Percentiles rank a stretch among this genome's conserved stretches.
Conservation (phyloP, 2,888 invertebrate species). For the Anoplius nigerrimus region DNA sequence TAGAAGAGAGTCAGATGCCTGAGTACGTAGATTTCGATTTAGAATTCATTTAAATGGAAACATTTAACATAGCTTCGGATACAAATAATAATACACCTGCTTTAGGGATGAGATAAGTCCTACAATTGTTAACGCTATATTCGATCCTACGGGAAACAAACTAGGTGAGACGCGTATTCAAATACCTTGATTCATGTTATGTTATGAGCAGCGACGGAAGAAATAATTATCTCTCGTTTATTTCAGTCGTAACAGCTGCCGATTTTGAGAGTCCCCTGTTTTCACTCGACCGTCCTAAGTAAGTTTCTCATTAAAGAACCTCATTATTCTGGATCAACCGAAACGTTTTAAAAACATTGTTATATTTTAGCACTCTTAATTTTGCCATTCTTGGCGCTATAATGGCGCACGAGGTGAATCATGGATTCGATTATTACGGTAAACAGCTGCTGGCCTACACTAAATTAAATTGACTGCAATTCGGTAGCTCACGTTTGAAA, state of each 20-base stretch:
- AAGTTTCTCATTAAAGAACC: constrained; percentile 36
- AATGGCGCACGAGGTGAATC: constrained; percentile 26
- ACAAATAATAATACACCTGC: constrained; percentile 4
- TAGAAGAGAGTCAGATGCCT: no score
- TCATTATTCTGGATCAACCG: not conserved
- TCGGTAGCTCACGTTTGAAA: no score
- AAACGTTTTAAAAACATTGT: not conserved
- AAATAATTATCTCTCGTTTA: no score
- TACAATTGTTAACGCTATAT: no score
- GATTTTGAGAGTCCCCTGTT: constrained; percentile 47
- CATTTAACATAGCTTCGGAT: no score
- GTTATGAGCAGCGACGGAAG: no score
- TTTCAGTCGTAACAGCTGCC: constrained; percentile 43
- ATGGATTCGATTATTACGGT: constrained; percentile 23
- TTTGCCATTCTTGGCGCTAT: constrained; percentile 19
- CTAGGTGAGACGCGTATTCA: no score
- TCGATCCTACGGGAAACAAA: constrained; percentile 60
- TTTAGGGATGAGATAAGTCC: no score
- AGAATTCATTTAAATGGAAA: no score
- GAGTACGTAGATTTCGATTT: not conserved
- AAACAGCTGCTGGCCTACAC: not conserved
- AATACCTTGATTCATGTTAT: no score
- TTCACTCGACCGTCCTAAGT: constrained; percentile 58
- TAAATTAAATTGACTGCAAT: no score
- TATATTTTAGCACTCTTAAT: constrained; percentile 16